Evolutionary conservation across 2,888 invertebrate genomes (phyloP).

Genomic region (Melieria picta): DNA sequence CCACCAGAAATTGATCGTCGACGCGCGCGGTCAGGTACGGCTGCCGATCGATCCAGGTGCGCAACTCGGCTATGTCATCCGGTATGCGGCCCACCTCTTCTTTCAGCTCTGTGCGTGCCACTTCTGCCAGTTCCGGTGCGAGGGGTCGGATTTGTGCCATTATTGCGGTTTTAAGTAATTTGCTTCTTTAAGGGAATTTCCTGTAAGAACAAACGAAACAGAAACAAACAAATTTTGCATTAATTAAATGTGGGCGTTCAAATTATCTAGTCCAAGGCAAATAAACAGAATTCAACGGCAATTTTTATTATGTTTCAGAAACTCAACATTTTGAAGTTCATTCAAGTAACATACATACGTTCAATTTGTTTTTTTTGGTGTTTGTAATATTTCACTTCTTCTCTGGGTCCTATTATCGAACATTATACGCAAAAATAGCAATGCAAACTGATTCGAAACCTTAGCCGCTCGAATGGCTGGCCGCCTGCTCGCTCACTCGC

Average conservation of each 20-base stretch:
- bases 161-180: not conserved
- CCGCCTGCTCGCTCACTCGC: too few species aligned
- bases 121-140: conserved; percentile 55
- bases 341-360: too few species aligned
- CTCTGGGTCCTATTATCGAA: not conserved
- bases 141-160: conserved; percentile 58
- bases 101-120: conserved; percentile 66
- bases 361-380: too few species aligned
- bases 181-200: not conserved
- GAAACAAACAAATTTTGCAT: not conserved
- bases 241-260: not conserved
- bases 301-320: not conserved
- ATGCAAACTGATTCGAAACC: not conserved
- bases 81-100: conserved; percentile 65
- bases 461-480: not conserved
- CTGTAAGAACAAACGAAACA: not conserved
- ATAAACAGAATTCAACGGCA: not conserved
- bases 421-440: conserved; percentile 4
- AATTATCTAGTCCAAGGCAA: not conserved
- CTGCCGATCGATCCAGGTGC: conserved; percentile 68
- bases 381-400: too few species aligned
- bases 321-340: not conserved
- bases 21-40: conserved; percentile 66
- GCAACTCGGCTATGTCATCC: conserved; percentile 64
- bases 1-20: conserved; percentile 67